Conservation (phyloP, 2,113 vertebrate species). For the Columba livia region DNA sequence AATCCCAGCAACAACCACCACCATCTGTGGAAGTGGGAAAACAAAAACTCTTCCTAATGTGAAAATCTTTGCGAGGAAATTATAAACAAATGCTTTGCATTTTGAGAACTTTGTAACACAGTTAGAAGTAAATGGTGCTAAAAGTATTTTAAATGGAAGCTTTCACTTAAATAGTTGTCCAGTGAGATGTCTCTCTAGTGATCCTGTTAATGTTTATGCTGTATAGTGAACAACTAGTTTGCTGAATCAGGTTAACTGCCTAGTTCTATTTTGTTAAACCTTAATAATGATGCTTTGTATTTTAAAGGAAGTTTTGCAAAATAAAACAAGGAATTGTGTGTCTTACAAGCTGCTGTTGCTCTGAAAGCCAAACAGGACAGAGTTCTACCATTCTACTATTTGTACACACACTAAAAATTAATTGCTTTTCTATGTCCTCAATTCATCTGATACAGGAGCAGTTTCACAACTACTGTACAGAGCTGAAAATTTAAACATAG, state of each 20-base stretch:
- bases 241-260: background rate
- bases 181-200: background rate
- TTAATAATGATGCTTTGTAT: background rate
- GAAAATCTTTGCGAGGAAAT: background rate
- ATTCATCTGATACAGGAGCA: rapidly evolving
- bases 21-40: background rate
- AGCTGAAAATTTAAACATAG: background rate
- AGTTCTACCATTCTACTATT: rapidly evolving
- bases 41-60: background rate
- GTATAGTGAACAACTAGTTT: background rate
- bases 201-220: background rate
- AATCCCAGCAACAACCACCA: background rate
- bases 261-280: background rate
- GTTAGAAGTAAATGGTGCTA: background rate
- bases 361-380: background rate
- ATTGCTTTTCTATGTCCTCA: rapidly evolving
- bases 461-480: background rate
- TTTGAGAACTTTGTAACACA: background rate
- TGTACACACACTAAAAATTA: rapidly evolving
- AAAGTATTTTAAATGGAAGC: background rate
- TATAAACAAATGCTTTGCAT: background rate
- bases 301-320: background rate
- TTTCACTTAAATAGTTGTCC: background rate
- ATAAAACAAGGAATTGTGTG: background rate
- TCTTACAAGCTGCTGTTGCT: background rate